Base-by-base conservation (phyloP, 2,113 vertebrate species). In the Serinus canaria region DNA sequence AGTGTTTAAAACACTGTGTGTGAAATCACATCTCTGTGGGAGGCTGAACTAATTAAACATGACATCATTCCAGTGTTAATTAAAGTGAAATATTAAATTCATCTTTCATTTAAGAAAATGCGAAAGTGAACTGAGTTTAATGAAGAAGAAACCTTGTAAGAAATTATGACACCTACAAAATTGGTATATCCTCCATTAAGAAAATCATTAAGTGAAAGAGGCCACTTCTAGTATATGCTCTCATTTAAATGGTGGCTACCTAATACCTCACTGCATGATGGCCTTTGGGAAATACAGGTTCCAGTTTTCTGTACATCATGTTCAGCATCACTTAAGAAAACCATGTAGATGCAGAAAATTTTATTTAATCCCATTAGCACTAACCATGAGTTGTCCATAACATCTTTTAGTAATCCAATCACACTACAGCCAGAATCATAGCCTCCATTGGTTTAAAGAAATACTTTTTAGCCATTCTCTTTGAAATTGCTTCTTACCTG, bases 51-150 rank as follows among this genome's bases (percentile, higher is more conserved):
- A 89, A 90, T 92, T 90, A 90, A 94, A 94, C 10, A 92, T 69
- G 70, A 83, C 83, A 88, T 94, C 72, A 95, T 77, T 72, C 46
- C 25, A 31, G 11, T 41, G n/a, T 28, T 83, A 95, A 93, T 92
- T 90, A 88, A 88, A 83, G 25, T 83, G 63, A 95, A 94, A 90
- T 92, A 90, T 88, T 94, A 83, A 93, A 88, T 41, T 92, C 19
- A 68, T 92, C 53, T 94, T 73, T 90, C 75, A 90, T 4, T 3
- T 60, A 60, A 41, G 31, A 78, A 82, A 89, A 88, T 73, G 41
- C 86, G 58, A 77, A 80, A 80, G 25, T 64, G 46, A 90, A 83
- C 22, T 86, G 31, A 88, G n/a, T 66, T 90, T 86, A 92, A 86
- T 52, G 59, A 90, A 83, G 30, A 86, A 49, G 49, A 92, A 90